phyloP scores from a whole-genome alignment of 2,797 vertebrate genomes.

The Peromyscus nudipes region DNA sequence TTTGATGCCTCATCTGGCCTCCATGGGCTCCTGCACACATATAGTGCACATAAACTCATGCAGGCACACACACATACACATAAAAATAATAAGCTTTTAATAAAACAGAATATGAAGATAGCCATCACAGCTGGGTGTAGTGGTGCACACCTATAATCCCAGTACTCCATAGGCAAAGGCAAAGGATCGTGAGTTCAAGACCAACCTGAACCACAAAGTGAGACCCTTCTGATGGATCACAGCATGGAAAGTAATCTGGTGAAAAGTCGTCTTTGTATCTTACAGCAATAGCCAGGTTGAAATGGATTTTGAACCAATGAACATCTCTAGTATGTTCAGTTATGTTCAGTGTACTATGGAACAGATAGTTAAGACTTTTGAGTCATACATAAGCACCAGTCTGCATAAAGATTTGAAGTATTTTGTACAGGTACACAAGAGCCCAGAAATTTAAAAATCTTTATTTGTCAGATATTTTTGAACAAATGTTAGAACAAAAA shows the following conservation, averaged over 20 bases:
- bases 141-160: neutral
- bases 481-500: constrained; percentile 27
- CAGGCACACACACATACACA: neutral
- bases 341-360: neutral
- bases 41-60: neutral
- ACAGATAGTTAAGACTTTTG: neutral
- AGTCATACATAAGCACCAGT: neutral
- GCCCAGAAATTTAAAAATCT: neutral
- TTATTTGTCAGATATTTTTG: neutral
- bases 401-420: neutral
- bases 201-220: neutral
- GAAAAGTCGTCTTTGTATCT: neutral
- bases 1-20: neutral
- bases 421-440: neutral
- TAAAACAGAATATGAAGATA: neutral
- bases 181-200: neutral
- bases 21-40: neutral
- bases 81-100: neutral
- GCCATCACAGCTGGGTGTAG: neutral
- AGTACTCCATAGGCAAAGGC: neutral
- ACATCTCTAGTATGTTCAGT: neutral
- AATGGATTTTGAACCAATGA: neutral
- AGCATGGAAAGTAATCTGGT: neutral
- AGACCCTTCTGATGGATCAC: neutral
- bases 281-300: neutral